Base-by-base conservation (phyloP, 2,113 vertebrate genomes). In the Callipepla californica region DNA sequence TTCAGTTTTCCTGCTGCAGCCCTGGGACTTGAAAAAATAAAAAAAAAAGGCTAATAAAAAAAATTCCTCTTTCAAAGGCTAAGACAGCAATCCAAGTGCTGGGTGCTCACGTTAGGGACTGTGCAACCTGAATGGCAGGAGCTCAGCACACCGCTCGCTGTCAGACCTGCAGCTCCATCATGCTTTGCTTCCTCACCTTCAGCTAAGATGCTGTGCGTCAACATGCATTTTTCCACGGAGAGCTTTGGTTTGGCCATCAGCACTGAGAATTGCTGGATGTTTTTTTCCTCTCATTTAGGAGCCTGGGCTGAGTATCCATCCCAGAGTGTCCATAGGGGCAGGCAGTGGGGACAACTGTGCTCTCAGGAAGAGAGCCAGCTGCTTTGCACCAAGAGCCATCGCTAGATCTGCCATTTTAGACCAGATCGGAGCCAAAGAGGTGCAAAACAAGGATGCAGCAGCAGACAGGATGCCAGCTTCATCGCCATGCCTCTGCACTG, bases 321-420 rank as follows among this genome's bases (percentile, higher is more conserved):
- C 36, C 5, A 9, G 0, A 0, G 66, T 23, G 32, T 70, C 67
- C 3, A 3, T 0, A 0, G 53, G 19, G 61, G 40, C 30, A n/a
- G 36, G 7, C 67, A 3, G 44, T n/a, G 0, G 9, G 1, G 40
- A 25, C 17, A 21, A 6, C 10, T 0, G 1, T 76, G 92, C 23
- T 89, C 53, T 20, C 25, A 44, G n/a, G 62, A 92, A 40, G 23
- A 58, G 34, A 66, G 50, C 13, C 0, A 1, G 20, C 2, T 2
- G 45, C 63, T 86, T 77, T 58, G 40, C 45, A 68, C 0, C 4
- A 20, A 21, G 36, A 55, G 18, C 73, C 36, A 36, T 25, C 58
- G 25, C 55, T 23, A 13, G 23, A 69, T n/a, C 40, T 57, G 58
- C 45, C 4, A 1, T 58, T 85, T 69, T 0, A 7, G 36, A 58